phyloP scores from a whole-genome alignment of 2,888 invertebrate genomes.

The Bursaphelenchus okinawaensis region DNA sequence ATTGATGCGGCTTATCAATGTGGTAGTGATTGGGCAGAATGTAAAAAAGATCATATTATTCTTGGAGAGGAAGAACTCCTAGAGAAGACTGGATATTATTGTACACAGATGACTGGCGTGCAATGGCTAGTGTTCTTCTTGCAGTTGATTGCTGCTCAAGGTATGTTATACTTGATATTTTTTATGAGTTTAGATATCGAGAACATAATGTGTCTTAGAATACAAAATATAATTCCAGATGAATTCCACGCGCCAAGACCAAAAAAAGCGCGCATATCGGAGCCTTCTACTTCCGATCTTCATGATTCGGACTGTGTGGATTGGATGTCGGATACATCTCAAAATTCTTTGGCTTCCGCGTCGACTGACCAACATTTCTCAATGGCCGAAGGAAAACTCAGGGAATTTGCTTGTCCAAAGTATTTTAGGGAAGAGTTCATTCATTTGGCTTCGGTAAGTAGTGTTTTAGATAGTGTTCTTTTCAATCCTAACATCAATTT shows the following conservation, averaged over 20 bases:
- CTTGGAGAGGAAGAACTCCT: slow-evolving; percentile 42
- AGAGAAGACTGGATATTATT: slow-evolving; percentile 73
- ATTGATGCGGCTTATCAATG: not conserved
- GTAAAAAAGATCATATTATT: not conserved
- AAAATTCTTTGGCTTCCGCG: not conserved
- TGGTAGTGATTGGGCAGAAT: not conserved
- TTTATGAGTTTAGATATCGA: too few species aligned
- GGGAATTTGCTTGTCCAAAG: not conserved
- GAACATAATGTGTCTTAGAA: too few species aligned
- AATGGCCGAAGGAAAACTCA: not conserved
- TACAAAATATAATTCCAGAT: too few species aligned
- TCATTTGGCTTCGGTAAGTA: not conserved
- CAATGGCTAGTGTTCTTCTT: slow-evolving; percentile 89
- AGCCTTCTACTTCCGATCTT: not conserved
- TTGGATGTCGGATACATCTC: too few species aligned
- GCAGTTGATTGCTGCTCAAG: slow-evolving; percentile 66
- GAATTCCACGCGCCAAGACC: not conserved
- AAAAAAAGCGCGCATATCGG: not conserved
- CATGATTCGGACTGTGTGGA: not conserved
- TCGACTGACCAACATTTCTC: not conserved
- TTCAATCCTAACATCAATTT: too few species aligned
- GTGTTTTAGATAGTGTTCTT: too few species aligned
- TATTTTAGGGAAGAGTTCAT: not conserved
- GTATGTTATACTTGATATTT: not conserved
- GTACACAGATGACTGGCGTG: slow-evolving; percentile 82